phyloP scores from a whole-genome alignment of 2,888 invertebrate genomes.

The Meghimatium bilineatum region DNA sequence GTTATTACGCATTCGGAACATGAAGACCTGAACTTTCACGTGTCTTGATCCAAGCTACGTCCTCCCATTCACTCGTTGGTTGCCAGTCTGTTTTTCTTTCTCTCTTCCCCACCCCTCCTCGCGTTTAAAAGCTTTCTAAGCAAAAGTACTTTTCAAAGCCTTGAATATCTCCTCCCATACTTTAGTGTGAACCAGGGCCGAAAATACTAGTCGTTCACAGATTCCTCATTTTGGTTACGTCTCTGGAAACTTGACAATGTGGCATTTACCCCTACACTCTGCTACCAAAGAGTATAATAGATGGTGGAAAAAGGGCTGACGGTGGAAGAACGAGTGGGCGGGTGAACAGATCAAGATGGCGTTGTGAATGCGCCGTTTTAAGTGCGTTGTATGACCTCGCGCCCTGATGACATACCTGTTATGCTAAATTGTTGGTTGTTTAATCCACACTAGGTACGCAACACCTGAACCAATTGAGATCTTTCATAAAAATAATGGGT shows the following conservation, averaged over 20 bases:
- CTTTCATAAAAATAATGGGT: too few species aligned
- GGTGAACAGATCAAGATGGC: too few species aligned
- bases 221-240: not conserved
- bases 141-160: not conserved
- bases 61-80: not conserved
- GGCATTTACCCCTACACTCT: not conserved
- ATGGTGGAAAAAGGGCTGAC: too few species aligned
- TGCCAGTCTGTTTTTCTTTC: not conserved
- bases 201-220: not conserved
- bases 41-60: not conserved
- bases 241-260: not conserved
- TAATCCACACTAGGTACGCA: too few species aligned
- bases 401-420: too few species aligned
- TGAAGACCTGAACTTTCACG: not conserved
- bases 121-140: too few species aligned
- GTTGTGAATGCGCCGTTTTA: too few species aligned
- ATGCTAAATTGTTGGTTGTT: too few species aligned
- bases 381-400: too few species aligned
- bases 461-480: too few species aligned
- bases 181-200: not conserved
- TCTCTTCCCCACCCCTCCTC: not conserved
- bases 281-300: too few species aligned
- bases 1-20: not conserved
- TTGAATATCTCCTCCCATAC: not conserved
- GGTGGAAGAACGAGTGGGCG: too few species aligned